phyloP scores from a whole-genome alignment of 2,888 invertebrate genomes.

The Drosophila lacicola region DNA sequence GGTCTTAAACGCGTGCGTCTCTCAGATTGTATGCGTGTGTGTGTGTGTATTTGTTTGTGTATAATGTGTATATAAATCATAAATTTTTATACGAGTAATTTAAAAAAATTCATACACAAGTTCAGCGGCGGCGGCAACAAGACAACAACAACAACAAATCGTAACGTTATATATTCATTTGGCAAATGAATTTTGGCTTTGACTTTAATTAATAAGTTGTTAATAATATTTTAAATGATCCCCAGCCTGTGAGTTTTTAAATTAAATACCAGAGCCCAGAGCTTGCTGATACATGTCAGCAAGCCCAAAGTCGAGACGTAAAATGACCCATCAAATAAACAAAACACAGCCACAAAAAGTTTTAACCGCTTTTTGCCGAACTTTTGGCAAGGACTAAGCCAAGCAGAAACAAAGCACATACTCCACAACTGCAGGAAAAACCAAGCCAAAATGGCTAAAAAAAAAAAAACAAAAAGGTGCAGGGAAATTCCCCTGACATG shows the following conservation, averaged over 20 bases:
- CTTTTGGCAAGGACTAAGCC: slow-evolving; percentile 9
- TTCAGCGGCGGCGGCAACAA: slow-evolving; percentile 38
- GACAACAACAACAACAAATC: slow-evolving; percentile 17
- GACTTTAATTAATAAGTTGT: slow-evolving; percentile 65
- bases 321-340: slow-evolving; percentile 34
- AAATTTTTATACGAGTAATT: slow-evolving; percentile 60
- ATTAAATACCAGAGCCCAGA: slow-evolving; percentile 14
- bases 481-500: slow-evolving; percentile 7
- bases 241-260: slow-evolving; percentile 24
- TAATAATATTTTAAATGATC: slow-evolving; percentile 30
- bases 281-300: slow-evolving; percentile 24
- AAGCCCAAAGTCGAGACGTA: slow-evolving; percentile 11
- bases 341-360: slow-evolving; percentile 12
- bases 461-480: not conserved
- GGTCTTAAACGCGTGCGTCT: slow-evolving; percentile 59
- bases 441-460: slow-evolving; percentile 1
- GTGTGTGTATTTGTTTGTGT: slow-evolving; percentile 17
- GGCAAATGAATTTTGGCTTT: slow-evolving; percentile 40
- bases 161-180: slow-evolving; percentile 43
- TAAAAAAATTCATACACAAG: slow-evolving; percentile 48
- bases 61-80: slow-evolving; percentile 52
- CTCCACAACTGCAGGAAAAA: slow-evolving; percentile 4
- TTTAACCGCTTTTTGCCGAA: slow-evolving; percentile 18
- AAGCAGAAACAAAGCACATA: slow-evolving; percentile 1
- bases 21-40: slow-evolving; percentile 6